Conservation (phyloP, 2,113 vertebrate genomes). For the Leptosomus discolor region DNA sequence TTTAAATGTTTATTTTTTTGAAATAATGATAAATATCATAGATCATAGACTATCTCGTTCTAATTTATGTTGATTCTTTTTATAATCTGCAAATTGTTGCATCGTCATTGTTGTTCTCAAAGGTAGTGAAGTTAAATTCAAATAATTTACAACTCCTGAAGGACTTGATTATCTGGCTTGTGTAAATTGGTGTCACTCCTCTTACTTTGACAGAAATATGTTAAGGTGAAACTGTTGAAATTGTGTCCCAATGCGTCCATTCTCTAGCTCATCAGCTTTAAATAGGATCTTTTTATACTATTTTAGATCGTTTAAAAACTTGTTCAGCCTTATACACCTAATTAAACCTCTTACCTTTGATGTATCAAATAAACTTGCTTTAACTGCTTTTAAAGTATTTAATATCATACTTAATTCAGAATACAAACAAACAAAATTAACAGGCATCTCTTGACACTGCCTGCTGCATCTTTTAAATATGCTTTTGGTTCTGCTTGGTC, state of each 20-base stretch:
- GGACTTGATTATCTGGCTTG: neutral
- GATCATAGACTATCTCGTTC: no score
- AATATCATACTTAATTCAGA: neutral
- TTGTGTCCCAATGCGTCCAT: neutral
- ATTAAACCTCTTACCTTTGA: neutral
- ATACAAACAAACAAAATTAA: neutral
- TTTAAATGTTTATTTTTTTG: neutral
- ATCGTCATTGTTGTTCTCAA: neutral
- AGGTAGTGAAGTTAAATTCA: neutral
- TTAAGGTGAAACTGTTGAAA: neutral
- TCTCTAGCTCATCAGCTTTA: neutral
- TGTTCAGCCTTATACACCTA: neutral
- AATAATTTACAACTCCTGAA: neutral
- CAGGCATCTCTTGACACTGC: neutral
- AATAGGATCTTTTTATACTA: neutral
- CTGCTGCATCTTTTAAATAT: neutral
- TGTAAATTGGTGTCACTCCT: neutral
- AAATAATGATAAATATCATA: neutral
- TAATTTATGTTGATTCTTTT: neutral
- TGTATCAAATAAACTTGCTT: neutral
- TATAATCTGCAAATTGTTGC: neutral
- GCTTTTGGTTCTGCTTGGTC: neutral
- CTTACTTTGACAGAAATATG: neutral
- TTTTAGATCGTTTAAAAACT: neutral
- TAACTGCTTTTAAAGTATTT: neutral